Evolutionary conservation across 2,797 vertebrate genomes (phyloP).

Genomic region (Sparus aurata): DNA sequence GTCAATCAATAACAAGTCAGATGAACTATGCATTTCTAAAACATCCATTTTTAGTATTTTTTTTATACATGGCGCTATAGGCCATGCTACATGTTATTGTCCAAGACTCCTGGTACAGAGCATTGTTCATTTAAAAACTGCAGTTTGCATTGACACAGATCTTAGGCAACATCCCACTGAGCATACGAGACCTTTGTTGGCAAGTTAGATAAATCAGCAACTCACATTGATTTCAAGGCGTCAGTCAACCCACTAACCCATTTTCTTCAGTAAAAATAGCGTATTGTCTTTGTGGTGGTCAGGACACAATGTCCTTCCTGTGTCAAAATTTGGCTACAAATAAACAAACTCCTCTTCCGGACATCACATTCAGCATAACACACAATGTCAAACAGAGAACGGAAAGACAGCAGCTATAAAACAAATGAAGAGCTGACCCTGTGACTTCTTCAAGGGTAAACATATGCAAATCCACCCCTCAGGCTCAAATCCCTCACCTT

Average conservation of each 20-base stretch:
- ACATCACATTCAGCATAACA: constrained; percentile 2
- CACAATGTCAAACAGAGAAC: not conserved
- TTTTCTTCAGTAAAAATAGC: constrained; percentile 34
- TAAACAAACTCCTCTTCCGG: constrained; percentile 25
- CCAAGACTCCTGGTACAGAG: not conserved
- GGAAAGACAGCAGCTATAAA: not conserved
- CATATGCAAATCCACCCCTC: constrained; percentile 43
- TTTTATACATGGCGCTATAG: too few relatives aligned
- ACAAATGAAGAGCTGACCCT: constrained; percentile 12
- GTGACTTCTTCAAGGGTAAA: constrained; percentile 32
- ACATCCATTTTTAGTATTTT: too few relatives aligned
- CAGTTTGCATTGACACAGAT: not conserved
- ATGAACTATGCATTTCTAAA: too few relatives aligned
- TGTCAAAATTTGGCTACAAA: constrained; percentile 16
- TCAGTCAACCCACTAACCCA: constrained; percentile 34
- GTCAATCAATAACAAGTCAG: too few relatives aligned
- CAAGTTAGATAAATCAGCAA: not conserved
- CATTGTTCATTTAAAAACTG: not conserved
- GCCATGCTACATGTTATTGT: too few relatives aligned
- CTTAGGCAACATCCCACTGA: not conserved
- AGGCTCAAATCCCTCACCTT: constrained; percentile 18
- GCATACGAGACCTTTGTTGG: not conserved
- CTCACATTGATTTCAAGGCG: constrained; percentile 11
- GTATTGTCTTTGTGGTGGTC: constrained; percentile 8
- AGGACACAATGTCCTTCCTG: constrained; percentile 25